phyloP scores from a whole-genome alignment of 2,888 invertebrate genomes.

The Syrista parreyssii region DNA sequence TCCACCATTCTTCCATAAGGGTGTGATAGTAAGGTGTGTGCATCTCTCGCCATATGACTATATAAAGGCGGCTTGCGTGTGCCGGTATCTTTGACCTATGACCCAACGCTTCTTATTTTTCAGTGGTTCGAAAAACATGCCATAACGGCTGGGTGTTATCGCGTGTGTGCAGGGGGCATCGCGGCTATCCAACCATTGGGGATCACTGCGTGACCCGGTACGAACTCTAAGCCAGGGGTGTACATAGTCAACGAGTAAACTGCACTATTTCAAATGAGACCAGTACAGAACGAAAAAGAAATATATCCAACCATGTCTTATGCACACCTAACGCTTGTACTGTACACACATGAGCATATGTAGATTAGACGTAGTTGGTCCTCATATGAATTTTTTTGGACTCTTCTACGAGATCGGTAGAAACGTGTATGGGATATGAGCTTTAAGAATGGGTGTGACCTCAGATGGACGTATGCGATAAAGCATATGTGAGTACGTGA shows the following conservation, averaged over 20 bases:
- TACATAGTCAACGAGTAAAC: background rate
- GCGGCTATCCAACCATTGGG: slow-evolving; percentile 53
- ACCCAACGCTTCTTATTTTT: slow-evolving; percentile 52
- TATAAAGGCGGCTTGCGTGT: slow-evolving; percentile 55
- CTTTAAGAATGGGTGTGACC: background rate
- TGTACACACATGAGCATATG: background rate
- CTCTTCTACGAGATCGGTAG: background rate
- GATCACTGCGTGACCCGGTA: slow-evolving; percentile 46
- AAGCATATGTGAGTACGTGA: background rate
- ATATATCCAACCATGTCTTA: background rate
- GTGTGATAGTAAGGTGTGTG: background rate
- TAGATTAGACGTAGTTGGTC: background rate
- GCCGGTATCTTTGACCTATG: slow-evolving; percentile 55
- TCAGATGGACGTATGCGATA: background rate
- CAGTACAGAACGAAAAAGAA: background rate
- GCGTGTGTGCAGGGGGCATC: slow-evolving; percentile 62
- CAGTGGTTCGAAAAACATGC: slow-evolving; percentile 54
- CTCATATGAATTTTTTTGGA: background rate
- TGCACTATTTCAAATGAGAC: background rate
- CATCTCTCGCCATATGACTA: slow-evolving; percentile 28
- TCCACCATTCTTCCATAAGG: background rate
- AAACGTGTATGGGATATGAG: background rate
- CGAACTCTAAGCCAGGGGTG: slow-evolving; percentile 29
- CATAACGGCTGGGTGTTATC: slow-evolving; percentile 53
- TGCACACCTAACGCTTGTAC: background rate